phyloP scores from a whole-genome alignment of 30 jellyfish, hydroid and myxozoan genomes.

The Hydractinia symbiolongicarpus region DNA sequence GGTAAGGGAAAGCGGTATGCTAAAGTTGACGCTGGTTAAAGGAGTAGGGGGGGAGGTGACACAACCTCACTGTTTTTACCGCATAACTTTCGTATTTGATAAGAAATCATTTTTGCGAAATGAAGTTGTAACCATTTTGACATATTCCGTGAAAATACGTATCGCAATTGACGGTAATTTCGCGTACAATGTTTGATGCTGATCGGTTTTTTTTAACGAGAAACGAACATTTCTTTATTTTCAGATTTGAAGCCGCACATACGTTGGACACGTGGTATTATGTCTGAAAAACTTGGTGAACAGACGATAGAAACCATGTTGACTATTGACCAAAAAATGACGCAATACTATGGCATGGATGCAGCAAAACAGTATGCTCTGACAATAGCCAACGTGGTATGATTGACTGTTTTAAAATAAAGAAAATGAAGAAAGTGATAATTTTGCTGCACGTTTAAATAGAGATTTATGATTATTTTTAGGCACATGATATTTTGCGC shows the following conservation, averaged over 20 bases:
- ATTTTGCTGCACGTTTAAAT: neutral
- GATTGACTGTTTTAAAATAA: conserved; percentile 16
- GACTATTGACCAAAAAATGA: conserved; percentile 77
- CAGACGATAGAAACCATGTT: conserved; percentile 80
- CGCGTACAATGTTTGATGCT: too few relatives aligned
- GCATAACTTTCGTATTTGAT: too few relatives aligned
- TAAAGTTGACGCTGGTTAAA: too few relatives aligned
- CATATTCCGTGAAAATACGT: too few relatives aligned
- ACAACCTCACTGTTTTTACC: too few relatives aligned
- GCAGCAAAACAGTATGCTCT: conserved; percentile 73
- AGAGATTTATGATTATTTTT: neutral
- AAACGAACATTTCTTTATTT: too few relatives aligned
- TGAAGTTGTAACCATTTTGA: too few relatives aligned
- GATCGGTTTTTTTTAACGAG: too few relatives aligned
- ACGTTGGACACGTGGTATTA: conserved; percentile 44
- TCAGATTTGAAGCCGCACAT: conserved; percentile 11
- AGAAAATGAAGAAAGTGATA: neutral
- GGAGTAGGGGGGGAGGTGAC: too few relatives aligned
- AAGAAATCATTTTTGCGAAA: too few relatives aligned
- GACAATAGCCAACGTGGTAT: conserved; percentile 64
- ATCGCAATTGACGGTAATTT: too few relatives aligned
- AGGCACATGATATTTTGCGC: conserved; percentile 79
- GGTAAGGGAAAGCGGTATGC: too few relatives aligned
- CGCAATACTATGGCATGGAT: conserved; percentile 84
- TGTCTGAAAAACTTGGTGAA: conserved; percentile 39